Evolutionary conservation across 2,888 invertebrate species (phyloP).

Genomic region (Yponomeuta malinellus): DNA sequence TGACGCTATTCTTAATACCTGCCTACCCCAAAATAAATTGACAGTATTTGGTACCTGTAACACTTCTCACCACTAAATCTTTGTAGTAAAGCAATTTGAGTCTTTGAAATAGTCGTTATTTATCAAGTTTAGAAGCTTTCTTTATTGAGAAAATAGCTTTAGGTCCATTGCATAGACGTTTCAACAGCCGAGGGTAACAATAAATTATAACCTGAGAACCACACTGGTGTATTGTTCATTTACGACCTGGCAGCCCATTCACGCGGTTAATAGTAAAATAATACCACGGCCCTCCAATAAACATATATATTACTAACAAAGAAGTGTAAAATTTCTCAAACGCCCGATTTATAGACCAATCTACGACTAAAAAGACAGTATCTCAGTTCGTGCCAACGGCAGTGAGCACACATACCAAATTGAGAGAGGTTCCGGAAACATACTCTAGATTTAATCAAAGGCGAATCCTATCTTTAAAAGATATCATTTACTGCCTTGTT

Average conservation of each 20-base stretch:
- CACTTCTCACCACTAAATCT: no score
- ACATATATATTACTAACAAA: constrained; percentile 61
- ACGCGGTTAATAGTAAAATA: constrained; percentile 52
- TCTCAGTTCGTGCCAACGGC: constrained; percentile 33
- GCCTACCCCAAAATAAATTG: no score
- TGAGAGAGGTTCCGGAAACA: not conserved
- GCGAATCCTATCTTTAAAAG: not conserved
- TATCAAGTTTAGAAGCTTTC: no score
- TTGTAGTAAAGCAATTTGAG: no score
- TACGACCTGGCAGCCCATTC: constrained; percentile 56
- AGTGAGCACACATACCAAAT: not conserved
- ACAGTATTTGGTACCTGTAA: no score
- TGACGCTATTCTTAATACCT: no score
- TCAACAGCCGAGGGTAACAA: constrained; percentile 24
- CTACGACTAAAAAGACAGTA: constrained; percentile 42
- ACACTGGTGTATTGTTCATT: constrained; percentile 45
- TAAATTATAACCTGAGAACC: constrained; percentile 48
- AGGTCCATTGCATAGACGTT: not conserved
- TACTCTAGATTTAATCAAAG: not conserved
- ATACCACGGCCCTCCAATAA: constrained; percentile 47
- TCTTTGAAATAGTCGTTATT: no score
- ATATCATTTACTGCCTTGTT: no score
- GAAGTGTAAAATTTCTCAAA: constrained; percentile 69
- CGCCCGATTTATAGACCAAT: constrained; percentile 62
- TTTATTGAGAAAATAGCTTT: no score